Evolutionary conservation across 2,113 vertebrate species (phyloP).

Genomic region (Catharus bicknelli): DNA sequence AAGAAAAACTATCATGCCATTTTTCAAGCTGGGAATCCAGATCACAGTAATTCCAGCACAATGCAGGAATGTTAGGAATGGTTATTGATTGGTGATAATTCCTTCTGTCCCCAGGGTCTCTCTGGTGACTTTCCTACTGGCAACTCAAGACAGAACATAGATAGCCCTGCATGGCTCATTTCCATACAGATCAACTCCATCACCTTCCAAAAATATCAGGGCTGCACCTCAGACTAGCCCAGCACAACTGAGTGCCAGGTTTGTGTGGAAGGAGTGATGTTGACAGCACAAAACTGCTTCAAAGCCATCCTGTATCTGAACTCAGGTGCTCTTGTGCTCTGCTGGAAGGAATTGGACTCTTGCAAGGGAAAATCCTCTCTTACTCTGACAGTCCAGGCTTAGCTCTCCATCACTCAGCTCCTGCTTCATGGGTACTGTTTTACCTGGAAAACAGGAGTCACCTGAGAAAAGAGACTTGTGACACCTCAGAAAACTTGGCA

Average conservation of each 20-base stretch:
- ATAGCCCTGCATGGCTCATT: background rate
- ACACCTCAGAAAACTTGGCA: background rate
- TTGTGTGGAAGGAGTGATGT: background rate
- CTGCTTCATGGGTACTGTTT: background rate
- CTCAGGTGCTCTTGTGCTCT: background rate
- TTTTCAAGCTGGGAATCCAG: background rate
- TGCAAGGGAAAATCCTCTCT: background rate
- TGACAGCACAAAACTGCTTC: background rate
- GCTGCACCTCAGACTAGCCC: background rate
- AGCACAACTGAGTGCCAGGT: background rate
- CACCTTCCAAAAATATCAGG: accelerated
- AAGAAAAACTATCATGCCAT: background rate
- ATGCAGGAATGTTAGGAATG: background rate
- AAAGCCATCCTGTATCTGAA: background rate
- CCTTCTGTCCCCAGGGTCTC: background rate
- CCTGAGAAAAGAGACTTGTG: background rate
- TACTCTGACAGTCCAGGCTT: background rate
- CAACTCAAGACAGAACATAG: background rate
- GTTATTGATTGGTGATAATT: background rate
- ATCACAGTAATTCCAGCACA: background rate
- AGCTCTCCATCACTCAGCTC: background rate
- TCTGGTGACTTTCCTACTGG: background rate
- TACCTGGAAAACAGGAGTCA: background rate
- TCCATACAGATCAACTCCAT: background rate
- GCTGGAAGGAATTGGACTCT: background rate